Evolutionary conservation across 2,888 invertebrate genomes (phyloP), one percentile per base, ranked within the genome.

Genomic region (Hipparchia semele): DNA sequence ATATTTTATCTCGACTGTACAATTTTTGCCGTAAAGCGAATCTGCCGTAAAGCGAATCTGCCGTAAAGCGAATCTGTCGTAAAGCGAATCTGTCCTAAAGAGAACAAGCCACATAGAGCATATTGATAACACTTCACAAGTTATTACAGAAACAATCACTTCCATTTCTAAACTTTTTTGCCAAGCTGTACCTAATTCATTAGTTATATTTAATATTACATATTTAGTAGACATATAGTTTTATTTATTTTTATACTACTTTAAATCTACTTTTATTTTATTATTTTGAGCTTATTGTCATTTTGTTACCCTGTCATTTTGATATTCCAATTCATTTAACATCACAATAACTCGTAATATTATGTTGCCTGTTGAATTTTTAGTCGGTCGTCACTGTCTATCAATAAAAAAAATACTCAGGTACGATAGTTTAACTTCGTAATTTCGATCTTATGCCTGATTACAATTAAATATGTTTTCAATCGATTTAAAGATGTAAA

Each of bases 231-330:
- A 45, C 45, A 68, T 59, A 68, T 72, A 62, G 8, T 10, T 59
- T 23, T 70, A 61, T 61, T 39, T 56, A 33, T 60, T 58, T 59
- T 45, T 74, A 65, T 13, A 9, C 46, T 62, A 60, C 49, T 66
- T 59, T 12, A 60, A 45, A 49, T 4, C 23, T 8, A 49, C 7
- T 49, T 49, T 49, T 6, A 49, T 7, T 66, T 69, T 8, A 75
- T 75, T 73, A 72, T 68, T 70, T 87, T 88, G 87, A 90, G 89
- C 88, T 84, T 84, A 83, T 86, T 88, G 89, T 90, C 89, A 87
- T 88, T 81, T 78, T 80, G 73, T 81, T 90, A 91, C 91, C 92
- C 92, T 91, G 91, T 90, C 76, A 75, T 68, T 60, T 59, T 39
- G 64, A 71, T 62, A 71, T 72, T 62, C 60, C 65, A 62, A 60